Conservation (phyloP, 2,797 vertebrate genomes). For the Euthynnus affinis region DNA sequence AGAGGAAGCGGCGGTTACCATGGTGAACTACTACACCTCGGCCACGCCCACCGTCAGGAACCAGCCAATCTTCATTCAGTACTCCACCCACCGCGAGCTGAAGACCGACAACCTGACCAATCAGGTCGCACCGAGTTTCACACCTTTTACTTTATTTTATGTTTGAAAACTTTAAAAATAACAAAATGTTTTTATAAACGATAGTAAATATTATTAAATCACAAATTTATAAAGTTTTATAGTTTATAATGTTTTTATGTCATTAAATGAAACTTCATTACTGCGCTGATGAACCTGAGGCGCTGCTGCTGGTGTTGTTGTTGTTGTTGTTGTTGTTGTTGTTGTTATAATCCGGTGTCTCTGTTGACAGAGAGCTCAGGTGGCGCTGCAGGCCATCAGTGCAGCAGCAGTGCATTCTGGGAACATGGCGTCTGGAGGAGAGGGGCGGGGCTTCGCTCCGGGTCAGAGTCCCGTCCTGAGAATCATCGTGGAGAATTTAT, state of each 20-base stretch:
- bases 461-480: constrained; percentile 92
- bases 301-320: too few relatives aligned
- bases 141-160: too few relatives aligned
- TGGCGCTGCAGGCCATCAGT: constrained; percentile 91
- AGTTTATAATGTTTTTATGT: not conserved
- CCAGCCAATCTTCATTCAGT: constrained; percentile 93
- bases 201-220: too few relatives aligned
- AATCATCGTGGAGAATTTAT: constrained; percentile 96
- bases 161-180: too few relatives aligned
- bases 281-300: too few relatives aligned
- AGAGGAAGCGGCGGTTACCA: constrained; percentile 90
- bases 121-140: constrained; percentile 47
- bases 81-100: constrained; percentile 92
- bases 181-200: too few relatives aligned
- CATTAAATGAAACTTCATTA: too few relatives aligned
- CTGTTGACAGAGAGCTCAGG: constrained; percentile 90
- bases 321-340: too few relatives aligned
- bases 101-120: constrained; percentile 87
- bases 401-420: constrained; percentile 92
- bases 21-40: constrained; percentile 91
- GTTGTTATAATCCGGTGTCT: too few relatives aligned
- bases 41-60: constrained; percentile 85
- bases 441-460: constrained; percentile 83
- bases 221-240: not conserved
- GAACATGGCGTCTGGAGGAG: constrained; percentile 88